These are phyloP conservation scores for Lasioglossum leucozonium DNA, from an alignment of 2,888 invertebrate genomes.

Conservation along the genomic window DNA sequence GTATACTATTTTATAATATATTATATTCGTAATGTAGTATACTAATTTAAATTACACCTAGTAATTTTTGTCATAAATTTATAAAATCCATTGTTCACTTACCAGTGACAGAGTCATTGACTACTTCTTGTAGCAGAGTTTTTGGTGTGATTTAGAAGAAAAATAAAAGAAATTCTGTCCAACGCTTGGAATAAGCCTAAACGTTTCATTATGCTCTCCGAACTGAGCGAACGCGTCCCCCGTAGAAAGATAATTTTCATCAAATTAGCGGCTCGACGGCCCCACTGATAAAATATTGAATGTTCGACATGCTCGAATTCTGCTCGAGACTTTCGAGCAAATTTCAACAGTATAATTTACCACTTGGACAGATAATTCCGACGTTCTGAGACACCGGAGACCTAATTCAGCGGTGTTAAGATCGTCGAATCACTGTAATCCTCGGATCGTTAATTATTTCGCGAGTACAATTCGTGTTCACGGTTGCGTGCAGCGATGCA, in stretches of 20 bases:
- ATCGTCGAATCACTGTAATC: slow-evolving; percentile 2
- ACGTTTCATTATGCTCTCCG: neutral
- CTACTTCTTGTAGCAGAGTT: too few relatives aligned
- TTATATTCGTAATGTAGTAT: too few relatives aligned
- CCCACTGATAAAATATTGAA: neutral
- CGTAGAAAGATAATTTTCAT: neutral
- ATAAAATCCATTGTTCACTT: too few relatives aligned
- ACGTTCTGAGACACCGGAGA: neutral
- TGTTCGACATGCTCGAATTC: neutral
- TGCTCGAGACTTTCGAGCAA: neutral
- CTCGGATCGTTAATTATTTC: slow-evolving; percentile 29
- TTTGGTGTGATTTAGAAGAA: too few relatives aligned
- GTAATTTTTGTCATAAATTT: too few relatives aligned
- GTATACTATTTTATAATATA: too few relatives aligned
- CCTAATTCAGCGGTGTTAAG: slow-evolving; percentile 1
- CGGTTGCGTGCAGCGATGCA: slow-evolving; percentile 14
- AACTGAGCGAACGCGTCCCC: neutral
- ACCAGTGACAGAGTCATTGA: too few relatives aligned
- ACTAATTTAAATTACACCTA: too few relatives aligned
- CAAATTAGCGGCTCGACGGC: neutral
- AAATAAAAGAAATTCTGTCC: neutral
- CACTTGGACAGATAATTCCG: neutral
- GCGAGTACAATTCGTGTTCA: slow-evolving; percentile 7
- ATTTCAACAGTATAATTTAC: slow-evolving; percentile 2
- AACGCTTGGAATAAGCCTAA: neutral